These are phyloP conservation scores for Arctopsyche grandis DNA, from an alignment of 1,140 invertebrate genomes.

Conservation along the genomic window DNA sequence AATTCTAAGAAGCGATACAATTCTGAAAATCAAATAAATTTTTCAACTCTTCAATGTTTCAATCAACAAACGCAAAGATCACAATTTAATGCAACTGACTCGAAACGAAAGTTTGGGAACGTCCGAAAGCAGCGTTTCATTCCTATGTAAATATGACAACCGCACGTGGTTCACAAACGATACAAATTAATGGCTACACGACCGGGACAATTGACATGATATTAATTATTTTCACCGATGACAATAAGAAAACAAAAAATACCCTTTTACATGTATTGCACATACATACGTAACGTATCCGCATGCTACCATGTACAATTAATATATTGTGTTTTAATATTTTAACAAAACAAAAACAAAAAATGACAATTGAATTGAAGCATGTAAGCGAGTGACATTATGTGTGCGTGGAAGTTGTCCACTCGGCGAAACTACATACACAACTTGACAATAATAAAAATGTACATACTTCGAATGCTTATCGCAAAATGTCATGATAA, in stretches of 20 bases:
- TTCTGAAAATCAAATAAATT: no score
- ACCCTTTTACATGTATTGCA: not conserved
- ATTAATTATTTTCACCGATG: constrained; percentile 9
- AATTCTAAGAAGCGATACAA: no score
- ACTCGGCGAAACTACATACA: not conserved
- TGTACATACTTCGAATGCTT: constrained; percentile 10
- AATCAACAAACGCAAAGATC: no score
- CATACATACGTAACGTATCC: not conserved
- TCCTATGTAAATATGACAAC: not conserved
- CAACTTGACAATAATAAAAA: constrained; percentile 27
- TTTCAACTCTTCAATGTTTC: no score
- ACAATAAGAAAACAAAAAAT: not conserved
- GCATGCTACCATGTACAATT: not conserved
- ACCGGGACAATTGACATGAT: constrained; percentile 10
- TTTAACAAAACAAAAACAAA: not conserved
- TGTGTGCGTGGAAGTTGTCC: not conserved
- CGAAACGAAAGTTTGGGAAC: no score
- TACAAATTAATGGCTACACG: not conserved
- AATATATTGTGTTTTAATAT: not conserved
- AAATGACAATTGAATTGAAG: not conserved
- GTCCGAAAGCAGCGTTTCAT: not conserved
- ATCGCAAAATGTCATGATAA: constrained; percentile 22
- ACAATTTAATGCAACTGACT: no score
- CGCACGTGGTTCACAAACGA: not conserved
- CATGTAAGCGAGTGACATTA: no score